Evolutionary conservation across 1,140 invertebrate genomes (phyloP).

Genomic region (Lethrus apterus): DNA sequence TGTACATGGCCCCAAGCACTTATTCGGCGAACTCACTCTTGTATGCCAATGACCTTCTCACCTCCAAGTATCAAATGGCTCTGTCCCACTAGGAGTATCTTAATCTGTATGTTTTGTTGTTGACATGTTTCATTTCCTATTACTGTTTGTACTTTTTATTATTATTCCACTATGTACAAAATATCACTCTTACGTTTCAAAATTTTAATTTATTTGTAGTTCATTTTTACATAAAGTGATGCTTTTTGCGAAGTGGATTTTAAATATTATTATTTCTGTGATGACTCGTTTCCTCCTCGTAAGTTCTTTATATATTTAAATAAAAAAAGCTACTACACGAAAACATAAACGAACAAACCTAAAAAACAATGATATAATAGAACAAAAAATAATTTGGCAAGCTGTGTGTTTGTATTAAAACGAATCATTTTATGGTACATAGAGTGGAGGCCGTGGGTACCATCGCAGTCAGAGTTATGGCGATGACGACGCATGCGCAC

Average conservation of each 20-base stretch:
- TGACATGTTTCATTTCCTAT: conserved; percentile 37
- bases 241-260: too few species aligned
- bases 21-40: conserved; percentile 29
- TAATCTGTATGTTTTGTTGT: conserved; percentile 39
- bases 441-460: conserved; percentile 29
- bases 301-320: conserved; percentile 8
- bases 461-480: conserved; percentile 19
- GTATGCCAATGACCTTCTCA: conserved; percentile 38
- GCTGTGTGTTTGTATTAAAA: conserved; percentile 33
- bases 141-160: conserved; percentile 35
- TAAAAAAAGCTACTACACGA: conserved; percentile 8
- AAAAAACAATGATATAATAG: not conserved
- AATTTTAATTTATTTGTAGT: too few species aligned
- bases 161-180: conserved; percentile 16
- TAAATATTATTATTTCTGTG: too few species aligned
- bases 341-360: conserved; percentile 6
- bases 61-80: conserved; percentile 48
- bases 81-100: conserved; percentile 41
- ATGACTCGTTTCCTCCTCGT: conserved; percentile 40
- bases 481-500: conserved; percentile 17
- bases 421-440: conserved; percentile 33
- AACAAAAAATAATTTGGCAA: conserved; percentile 19
- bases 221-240: too few species aligned
- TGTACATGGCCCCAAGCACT: conserved; percentile 17
- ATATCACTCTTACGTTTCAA: conserved; percentile 3